Conservation (phyloP, 1,140 invertebrate species). For the Ostrea edulis region DNA sequence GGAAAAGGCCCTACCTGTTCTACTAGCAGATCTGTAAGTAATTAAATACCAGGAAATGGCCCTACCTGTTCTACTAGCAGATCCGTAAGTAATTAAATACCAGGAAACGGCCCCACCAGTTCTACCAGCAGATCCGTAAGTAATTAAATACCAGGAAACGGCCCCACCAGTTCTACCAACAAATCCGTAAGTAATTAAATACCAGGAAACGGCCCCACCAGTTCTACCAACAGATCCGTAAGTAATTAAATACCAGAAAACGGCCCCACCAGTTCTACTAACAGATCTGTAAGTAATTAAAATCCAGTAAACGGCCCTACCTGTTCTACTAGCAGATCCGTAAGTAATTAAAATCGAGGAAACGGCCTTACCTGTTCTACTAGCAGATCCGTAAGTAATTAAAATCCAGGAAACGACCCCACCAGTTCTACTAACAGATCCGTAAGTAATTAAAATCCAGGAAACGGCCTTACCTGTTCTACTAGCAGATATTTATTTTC, state of each 20-base stretch:
- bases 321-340: slow-evolving; percentile 94
- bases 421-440: slow-evolving; percentile 95
- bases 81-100: slow-evolving; percentile 97
- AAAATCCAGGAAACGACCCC: slow-evolving; percentile 99
- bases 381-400: slow-evolving; percentile 94
- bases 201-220: too few species aligned
- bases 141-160: too few species aligned
- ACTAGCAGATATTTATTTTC: slow-evolving; percentile 85
- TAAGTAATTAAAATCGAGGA: slow-evolving; percentile 95
- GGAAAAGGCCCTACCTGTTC: slow-evolving; percentile 95
- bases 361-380: slow-evolving; percentile 93
- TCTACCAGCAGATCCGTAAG: slow-evolving; percentile 93
- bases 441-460: slow-evolving; percentile 97
- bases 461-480: slow-evolving; percentile 96
- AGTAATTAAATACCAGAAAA: too few species aligned
- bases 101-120: slow-evolving; percentile 98
- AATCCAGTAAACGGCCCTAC: slow-evolving; percentile 98
- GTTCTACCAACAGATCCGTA: too few species aligned
- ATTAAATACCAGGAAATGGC: slow-evolving; percentile 99
- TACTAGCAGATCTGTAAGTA: slow-evolving; percentile 94
- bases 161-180: too few species aligned
- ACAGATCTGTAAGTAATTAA: too few species aligned
- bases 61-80: slow-evolving; percentile 93
- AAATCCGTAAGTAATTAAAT: too few species aligned
- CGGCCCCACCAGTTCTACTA: too few species aligned